These are phyloP conservation scores for Propsilocerus akamusi DNA, from an alignment of 1,140 invertebrate genomes.

Conservation along the genomic window DNA sequence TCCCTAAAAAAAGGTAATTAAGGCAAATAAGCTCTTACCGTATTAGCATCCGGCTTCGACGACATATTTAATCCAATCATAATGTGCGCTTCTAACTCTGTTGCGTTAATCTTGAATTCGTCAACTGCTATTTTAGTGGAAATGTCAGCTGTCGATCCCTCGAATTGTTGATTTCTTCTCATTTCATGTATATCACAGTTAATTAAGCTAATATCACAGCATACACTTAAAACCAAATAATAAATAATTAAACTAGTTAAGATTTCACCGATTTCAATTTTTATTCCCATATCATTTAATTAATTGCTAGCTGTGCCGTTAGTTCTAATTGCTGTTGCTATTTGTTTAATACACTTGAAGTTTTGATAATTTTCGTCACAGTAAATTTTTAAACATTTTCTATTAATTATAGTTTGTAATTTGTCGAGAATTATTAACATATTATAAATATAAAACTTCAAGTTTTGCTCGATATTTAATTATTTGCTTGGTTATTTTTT, in stretches of 20 bases:
- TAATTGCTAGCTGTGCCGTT: no score
- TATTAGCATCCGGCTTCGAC: not conserved
- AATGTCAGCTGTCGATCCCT: no score
- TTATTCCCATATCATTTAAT: not conserved
- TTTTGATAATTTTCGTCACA: no score
- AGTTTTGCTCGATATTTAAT: no score
- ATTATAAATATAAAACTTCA: no score
- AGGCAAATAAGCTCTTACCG: not conserved
- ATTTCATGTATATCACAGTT: conserved; percentile 1
- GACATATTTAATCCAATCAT: conserved; percentile 1
- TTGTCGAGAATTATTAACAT: not conserved
- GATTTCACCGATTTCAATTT: not conserved
- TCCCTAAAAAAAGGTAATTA: not conserved
- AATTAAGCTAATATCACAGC: conserved; percentile 2
- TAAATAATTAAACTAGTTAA: conserved; percentile 1
- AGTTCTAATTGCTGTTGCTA: no score
- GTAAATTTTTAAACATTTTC: not conserved
- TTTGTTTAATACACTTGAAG: no score
- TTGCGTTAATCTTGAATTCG: not conserved
- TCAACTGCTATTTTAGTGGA: no score
- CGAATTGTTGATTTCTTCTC: not conserved
- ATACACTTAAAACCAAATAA: not conserved
- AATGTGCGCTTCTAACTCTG: not conserved
- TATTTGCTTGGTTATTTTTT: no score
- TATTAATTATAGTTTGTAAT: not conserved